These are phyloP conservation scores for Apotomis turbidana DNA, from an alignment of 2,888 invertebrate species.

Conservation along the genomic window DNA sequence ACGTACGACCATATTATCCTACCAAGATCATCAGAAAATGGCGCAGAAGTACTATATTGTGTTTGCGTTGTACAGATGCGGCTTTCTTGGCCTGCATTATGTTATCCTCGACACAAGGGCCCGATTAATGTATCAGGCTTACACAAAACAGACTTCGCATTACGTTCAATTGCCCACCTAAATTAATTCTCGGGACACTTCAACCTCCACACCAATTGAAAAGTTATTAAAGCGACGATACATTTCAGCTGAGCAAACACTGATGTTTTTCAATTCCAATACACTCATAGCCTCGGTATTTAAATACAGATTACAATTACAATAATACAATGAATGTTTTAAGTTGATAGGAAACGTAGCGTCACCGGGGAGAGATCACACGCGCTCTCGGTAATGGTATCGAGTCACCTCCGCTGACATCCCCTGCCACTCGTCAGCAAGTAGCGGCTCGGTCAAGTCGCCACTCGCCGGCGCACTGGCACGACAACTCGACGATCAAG, in stretches of 20 bases:
- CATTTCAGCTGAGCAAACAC: constrained; percentile 21
- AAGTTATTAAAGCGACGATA: background rate
- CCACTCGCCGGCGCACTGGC: constrained; percentile 33
- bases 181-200: constrained; percentile 6
- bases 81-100: background rate
- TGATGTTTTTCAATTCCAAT: constrained; percentile 23
- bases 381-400: constrained; percentile 17
- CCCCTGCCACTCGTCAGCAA: constrained; percentile 41
- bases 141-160: constrained; percentile 30
- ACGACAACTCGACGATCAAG: constrained; percentile 23
- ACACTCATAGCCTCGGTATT: constrained; percentile 2
- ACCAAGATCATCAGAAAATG: too few species aligned
- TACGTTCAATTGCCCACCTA: constrained; percentile 9
- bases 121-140: background rate
- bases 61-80: too few species aligned
- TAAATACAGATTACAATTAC: background rate
- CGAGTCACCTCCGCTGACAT: constrained; percentile 29
- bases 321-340: background rate
- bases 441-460: constrained; percentile 41
- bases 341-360: too few species aligned
- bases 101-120: background rate
- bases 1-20: too few species aligned
- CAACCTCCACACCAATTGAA: constrained; percentile 23
- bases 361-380: constrained; percentile 4
- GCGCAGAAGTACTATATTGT: too few species aligned